Evolutionary conservation across 64 coral and sea anemone species (phyloP).

Genomic region (Stylophora pistillata): DNA sequence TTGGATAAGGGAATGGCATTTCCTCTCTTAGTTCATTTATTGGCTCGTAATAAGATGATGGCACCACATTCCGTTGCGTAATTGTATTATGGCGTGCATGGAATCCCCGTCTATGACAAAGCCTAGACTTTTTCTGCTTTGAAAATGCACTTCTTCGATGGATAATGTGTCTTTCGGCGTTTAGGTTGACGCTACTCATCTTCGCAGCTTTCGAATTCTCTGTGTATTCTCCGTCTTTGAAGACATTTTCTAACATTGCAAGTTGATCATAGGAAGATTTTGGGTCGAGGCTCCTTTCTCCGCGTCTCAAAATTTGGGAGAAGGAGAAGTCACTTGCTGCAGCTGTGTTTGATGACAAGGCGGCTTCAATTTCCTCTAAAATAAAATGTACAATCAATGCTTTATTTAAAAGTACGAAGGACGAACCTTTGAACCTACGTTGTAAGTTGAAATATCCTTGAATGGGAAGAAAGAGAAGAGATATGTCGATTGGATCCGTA

Average conservation of each 20-base stretch:
- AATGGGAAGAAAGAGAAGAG: too few relatives aligned
- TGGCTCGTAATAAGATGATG: background rate
- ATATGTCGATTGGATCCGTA: too few relatives aligned
- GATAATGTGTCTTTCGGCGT: background rate
- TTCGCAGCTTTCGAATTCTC: background rate
- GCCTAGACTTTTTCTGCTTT: background rate
- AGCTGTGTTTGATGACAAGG: background rate
- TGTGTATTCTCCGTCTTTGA: background rate
- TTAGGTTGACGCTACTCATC: background rate
- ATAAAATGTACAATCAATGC: background rate
- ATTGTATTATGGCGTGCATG: background rate
- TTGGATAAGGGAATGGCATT: background rate
- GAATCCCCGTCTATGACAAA: background rate
- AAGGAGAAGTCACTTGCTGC: background rate
- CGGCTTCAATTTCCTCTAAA: slow-evolving; percentile 25
- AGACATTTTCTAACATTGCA: background rate
- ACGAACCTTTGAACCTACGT: background rate
- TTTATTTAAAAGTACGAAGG: background rate
- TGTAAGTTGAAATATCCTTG: too few relatives aligned
- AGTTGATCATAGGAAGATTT: background rate
- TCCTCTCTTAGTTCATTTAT: background rate
- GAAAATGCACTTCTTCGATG: background rate
- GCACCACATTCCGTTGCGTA: background rate
- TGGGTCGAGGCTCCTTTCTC: background rate
- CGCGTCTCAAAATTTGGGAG: background rate